These are phyloP conservation scores for Rhizoglyphus robini DNA, from an alignment of 1,140 invertebrate species.

Conservation along the genomic window DNA sequence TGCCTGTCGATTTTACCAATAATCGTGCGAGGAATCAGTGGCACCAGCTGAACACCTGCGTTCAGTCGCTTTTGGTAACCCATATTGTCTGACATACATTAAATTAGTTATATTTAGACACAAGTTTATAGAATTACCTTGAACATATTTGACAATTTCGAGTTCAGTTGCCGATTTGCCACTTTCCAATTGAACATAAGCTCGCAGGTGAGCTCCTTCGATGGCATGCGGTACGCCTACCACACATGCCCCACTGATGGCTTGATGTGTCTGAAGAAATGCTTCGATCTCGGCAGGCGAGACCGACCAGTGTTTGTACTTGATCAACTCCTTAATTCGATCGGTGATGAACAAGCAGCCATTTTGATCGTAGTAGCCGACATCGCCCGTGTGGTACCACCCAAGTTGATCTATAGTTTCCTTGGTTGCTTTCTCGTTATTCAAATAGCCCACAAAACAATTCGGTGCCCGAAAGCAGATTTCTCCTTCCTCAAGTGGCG, in stretches of 20 bases:
- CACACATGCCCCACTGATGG: conserved; percentile 61
- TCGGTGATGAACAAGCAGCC: conserved; percentile 56
- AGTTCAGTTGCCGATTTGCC: background rate
- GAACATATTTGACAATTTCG: conserved; percentile 1
- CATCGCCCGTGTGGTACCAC: conserved; percentile 33
- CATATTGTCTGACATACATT: background rate
- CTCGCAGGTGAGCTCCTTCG: background rate
- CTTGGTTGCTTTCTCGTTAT: conserved; percentile 23
- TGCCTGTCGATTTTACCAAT: background rate
- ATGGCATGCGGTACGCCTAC: conserved; percentile 42
- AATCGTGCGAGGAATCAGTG: background rate
- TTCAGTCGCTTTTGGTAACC: background rate
- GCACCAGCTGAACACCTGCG: background rate
- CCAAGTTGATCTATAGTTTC: conserved; percentile 30
- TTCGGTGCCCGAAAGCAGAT: conserved; percentile 33
- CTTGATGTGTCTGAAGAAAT: conserved; percentile 53
- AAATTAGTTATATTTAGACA: background rate
- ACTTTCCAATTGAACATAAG: conserved; percentile 9
- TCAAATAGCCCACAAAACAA: conserved; percentile 26
- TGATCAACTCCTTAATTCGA: conserved; percentile 74
- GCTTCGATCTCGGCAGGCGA: conserved; percentile 76
- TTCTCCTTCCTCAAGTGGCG: background rate
- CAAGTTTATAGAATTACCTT: background rate
- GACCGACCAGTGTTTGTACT: conserved; percentile 47
- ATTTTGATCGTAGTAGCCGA: conserved; percentile 49